phyloP scores from a whole-genome alignment of 2,888 invertebrate species.

The Baccha elongata region DNA sequence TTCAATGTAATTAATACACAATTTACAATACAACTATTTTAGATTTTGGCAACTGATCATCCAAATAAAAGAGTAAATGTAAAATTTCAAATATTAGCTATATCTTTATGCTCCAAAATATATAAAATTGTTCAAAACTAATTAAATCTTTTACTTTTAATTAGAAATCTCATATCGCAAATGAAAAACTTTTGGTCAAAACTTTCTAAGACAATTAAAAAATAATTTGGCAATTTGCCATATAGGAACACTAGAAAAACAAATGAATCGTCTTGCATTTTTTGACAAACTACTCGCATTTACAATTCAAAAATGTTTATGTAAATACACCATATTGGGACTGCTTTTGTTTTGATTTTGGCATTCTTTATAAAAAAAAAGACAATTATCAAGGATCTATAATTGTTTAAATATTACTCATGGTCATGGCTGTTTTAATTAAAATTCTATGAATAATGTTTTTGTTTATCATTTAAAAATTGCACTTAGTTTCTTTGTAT shows the following conservation, averaged over 20 bases:
- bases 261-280: neutral
- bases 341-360: neutral
- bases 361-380: neutral
- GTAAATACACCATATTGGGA: neutral
- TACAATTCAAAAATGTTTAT: neutral
- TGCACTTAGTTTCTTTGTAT: too few species aligned
- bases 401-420: neutral
- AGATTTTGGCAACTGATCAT: too few species aligned
- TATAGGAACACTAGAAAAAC: neutral
- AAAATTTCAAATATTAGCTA: too few species aligned
- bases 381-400: neutral
- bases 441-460: neutral
- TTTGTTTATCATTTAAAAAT: too few species aligned
- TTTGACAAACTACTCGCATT: neutral
- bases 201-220: slow-evolving; percentile 68
- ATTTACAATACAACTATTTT: too few species aligned
- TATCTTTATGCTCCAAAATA: neutral
- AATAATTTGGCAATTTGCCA: slow-evolving; percentile 63
- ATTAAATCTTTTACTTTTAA: slow-evolving; percentile 39
- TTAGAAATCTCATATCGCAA: slow-evolving; percentile 26
- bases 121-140: slow-evolving; percentile 3
- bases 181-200: slow-evolving; percentile 35
- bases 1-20: too few species aligned
- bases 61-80: too few species aligned
- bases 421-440: neutral